Percentiles rank a stretch among this genome's conserved stretches.
Evolutionary conservation across 1,140 invertebrate species (phyloP).

Genomic region (Neuroterus valhalla): DNA sequence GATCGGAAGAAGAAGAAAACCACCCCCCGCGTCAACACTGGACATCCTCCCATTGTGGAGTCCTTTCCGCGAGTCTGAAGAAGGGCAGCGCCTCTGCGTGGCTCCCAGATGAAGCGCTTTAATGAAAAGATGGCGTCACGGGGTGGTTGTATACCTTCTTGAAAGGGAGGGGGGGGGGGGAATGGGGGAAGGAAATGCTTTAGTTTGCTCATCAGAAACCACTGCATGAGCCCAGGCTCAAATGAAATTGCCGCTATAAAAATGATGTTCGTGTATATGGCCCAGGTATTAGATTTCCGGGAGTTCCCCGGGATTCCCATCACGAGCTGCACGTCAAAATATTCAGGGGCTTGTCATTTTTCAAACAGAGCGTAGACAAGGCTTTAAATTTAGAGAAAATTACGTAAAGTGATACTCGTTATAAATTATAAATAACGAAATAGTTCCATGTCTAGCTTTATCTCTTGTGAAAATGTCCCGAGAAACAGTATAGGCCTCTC

Average conservation of each 20-base stretch:
- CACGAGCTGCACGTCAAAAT: conserved; percentile 20
- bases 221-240: conserved; percentile 71
- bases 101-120: conserved; percentile 70
- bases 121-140: conserved; percentile 72
- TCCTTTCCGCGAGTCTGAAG: conserved; percentile 25
- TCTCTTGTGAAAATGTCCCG: no score
- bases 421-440: no score
- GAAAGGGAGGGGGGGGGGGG: conserved; percentile 25
- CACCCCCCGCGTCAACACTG: conserved; percentile 37
- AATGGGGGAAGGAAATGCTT: conserved; percentile 41
- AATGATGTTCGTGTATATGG: conserved; percentile 71
- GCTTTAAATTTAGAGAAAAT: not conserved
- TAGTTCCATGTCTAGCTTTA: not conserved
- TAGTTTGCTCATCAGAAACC: conserved; percentile 71
- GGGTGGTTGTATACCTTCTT: conserved; percentile 10
- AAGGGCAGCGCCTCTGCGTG: conserved; percentile 60
- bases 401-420: no score
- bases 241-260: conserved; percentile 74
- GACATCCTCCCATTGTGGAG: conserved; percentile 25
- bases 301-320: conserved; percentile 41
- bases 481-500: no score
- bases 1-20: conserved; percentile 16
- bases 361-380: not conserved
- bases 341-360: conserved; percentile 17
- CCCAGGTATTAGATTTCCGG: conserved; percentile 64